These are phyloP conservation scores for Aphelinus certus DNA, from an alignment of 1,140 invertebrate genomes.

Conservation along the genomic window DNA sequence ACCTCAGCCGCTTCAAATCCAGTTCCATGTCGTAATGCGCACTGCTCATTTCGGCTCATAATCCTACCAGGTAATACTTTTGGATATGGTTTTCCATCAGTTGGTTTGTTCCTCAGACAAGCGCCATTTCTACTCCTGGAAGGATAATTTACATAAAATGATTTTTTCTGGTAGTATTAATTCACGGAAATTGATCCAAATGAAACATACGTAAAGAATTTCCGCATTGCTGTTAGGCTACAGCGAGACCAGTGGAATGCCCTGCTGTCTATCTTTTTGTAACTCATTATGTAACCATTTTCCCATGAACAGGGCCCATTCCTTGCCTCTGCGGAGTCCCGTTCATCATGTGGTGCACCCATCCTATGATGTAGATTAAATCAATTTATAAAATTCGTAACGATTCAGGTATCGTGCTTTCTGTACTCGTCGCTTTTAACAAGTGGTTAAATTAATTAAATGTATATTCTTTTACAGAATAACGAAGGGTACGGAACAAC, in stretches of 20 bases:
- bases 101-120: conserved; percentile 5
- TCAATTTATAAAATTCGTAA: background rate
- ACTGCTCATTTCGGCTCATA: background rate
- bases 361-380: background rate
- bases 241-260: background rate
- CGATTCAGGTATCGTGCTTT: too few species aligned
- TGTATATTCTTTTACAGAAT: too few species aligned
- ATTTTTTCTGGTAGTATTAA: background rate
- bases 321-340: background rate
- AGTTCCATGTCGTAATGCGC: background rate
- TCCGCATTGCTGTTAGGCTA: background rate
- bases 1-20: too few species aligned
- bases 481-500: too few species aligned
- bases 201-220: background rate
- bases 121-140: background rate
- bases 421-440: background rate
- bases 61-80: background rate
- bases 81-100: background rate
- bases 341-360: conserved; percentile 2
- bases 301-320: background rate
- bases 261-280: background rate
- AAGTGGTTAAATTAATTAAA: background rate
- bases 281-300: conserved; percentile 2
- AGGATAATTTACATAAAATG: background rate
- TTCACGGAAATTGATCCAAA: background rate